Conservation (phyloP, 2,888 invertebrate genomes). For the Halocaridina rubra region DNA sequence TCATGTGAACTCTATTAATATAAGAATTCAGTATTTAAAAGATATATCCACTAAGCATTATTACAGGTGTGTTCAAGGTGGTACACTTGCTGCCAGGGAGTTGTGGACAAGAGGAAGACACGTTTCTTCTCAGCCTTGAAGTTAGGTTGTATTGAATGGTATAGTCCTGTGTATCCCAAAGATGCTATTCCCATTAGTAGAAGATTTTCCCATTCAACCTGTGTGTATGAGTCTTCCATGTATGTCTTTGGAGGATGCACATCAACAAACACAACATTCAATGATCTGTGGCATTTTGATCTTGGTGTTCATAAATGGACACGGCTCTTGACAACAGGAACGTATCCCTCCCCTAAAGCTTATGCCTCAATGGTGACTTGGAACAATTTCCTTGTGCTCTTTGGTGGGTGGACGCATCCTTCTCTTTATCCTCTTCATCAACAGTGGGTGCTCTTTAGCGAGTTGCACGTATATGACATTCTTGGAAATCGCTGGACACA, state of each 20-base stretch:
- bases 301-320: constrained; percentile 87
- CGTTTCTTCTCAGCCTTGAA: constrained; percentile 40
- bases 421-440: constrained; percentile 85
- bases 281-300: constrained; percentile 95
- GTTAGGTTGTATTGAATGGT: constrained; percentile 47
- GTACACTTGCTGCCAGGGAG: constrained; percentile 52
- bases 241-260: constrained; percentile 97
- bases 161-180: constrained; percentile 25
- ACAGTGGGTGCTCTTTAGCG: constrained; percentile 87
- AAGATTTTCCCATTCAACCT: constrained; percentile 89
- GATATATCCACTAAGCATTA: neutral
- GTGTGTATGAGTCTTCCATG: constrained; percentile 82
- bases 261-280: constrained; percentile 92
- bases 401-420: constrained; percentile 96
- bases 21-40: neutral
- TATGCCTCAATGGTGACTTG: constrained; percentile 92
- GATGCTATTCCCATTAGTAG: constrained; percentile 42
- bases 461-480: constrained; percentile 77
- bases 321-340: constrained; percentile 83
- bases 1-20: neutral
- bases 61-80: constrained; percentile 54
- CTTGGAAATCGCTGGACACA: constrained; percentile 79
- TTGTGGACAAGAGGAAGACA: constrained; percentile 55
- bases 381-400: constrained; percentile 84
- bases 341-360: constrained; percentile 95